A percentile compares a stretch with the other conserved stretches of the same genome.
Evolutionary conservation across 2,797 vertebrate genomes (phyloP).

Genomic region (Bryconaethiops microstoma): DNA sequence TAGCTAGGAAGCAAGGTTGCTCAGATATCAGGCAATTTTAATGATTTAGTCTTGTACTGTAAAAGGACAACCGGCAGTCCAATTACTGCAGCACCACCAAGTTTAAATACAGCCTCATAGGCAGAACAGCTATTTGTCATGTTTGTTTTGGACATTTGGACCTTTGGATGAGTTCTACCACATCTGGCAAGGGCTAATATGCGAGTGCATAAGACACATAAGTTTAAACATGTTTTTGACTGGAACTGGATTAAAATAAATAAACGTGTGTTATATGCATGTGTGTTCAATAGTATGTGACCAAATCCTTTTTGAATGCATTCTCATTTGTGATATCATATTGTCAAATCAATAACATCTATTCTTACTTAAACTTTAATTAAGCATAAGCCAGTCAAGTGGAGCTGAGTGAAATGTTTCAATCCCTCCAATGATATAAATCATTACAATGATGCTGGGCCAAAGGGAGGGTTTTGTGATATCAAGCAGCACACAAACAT

Average conservation of each 20-base stretch:
- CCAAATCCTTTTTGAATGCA: background rate
- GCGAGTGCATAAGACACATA: background rate
- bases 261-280: background rate
- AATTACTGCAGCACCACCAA: background rate
- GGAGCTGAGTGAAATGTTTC: background rate
- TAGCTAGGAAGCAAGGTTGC: no score
- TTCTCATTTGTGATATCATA: conserved; percentile 8
- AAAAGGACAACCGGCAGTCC: no score
- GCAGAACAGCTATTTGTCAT: background rate
- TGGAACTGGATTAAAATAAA: background rate
- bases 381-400: conserved; percentile 20
- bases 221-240: background rate
- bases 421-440: background rate
- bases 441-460: background rate
- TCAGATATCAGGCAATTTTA: no score
- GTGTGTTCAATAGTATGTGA: conserved; percentile 14
- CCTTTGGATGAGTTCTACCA: background rate
- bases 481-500: background rate
- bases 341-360: conserved; percentile 20
- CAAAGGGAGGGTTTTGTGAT: conserved; percentile 9
- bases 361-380: conserved; percentile 30
- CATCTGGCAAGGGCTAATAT: background rate
- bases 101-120: no score
- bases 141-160: background rate
- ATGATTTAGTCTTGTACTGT: no score